Evolutionary conservation across 2,888 invertebrate genomes (phyloP), one percentile per base, ranked within the genome.

Genomic region (Nesidiocoris tenuis): DNA sequence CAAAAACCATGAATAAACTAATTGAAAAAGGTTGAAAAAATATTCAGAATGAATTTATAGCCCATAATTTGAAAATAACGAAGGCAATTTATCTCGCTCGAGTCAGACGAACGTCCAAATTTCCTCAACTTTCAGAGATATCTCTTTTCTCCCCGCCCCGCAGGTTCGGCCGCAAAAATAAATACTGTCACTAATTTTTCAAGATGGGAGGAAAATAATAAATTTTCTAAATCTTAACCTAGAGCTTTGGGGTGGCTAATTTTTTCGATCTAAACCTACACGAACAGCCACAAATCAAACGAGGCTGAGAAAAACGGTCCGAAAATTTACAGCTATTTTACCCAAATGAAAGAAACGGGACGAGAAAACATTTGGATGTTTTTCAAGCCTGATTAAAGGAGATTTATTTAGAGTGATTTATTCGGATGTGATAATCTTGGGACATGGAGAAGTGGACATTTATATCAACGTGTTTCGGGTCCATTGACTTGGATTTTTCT

Each of bases 361-460:
- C 5, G 39, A 12, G 39, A 57, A 57, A 71, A 72, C n/a, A n/a
- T 61, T 72, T 72, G 72, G 72, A 72, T 9, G 54, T 55, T 25
- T 24, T 24, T 72, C 72, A 72, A 72, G 61, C 25, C 61, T 61
- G 72, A 61, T 72, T 72, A 72, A 61, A 71, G 61, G 61, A 72
- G 72, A 72, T 72, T 61, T 72, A 61, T 72, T 61, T 54, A 54
- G 72, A n/a, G 72, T 25, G 72, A 63, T 72, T 72, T 72, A 72
- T 54, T 59, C 5, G 59, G 12, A 39, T 39, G 12, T 7, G 39
- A 39, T 39, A 39, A 39, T 39, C 3, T 39, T 39, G 39, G 3
- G 39, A 39, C 39, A 39, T 12, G 39, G 5, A 12, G 12, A 12
- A 12, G 12, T 12, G 39, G 39, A 39, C 39, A n/a, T n/a, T n/a